A percentile compares a stretch with the other conserved stretches of the same genome.
phyloP scores from a whole-genome alignment of 2,797 vertebrate species.

The Labeo calbasu region DNA sequence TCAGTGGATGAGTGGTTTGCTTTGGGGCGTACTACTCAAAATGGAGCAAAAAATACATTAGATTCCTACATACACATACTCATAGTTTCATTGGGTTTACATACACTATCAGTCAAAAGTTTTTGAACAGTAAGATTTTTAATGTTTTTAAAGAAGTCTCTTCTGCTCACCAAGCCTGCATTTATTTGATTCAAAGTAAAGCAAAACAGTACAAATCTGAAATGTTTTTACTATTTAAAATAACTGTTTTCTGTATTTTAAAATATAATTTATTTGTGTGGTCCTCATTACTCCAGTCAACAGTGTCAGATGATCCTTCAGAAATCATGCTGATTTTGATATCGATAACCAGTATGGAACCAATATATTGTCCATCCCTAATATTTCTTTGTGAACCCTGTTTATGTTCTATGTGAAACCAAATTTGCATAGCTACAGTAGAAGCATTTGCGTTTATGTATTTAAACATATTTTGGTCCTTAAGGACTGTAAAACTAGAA shows the following conservation, averaged over 20 bases:
- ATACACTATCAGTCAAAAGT: too few relatives aligned
- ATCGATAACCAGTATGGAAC: background rate
- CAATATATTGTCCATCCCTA: background rate
- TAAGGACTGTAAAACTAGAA: background rate
- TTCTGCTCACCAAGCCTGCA: too few relatives aligned
- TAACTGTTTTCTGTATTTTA: too few relatives aligned
- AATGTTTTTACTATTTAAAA: too few relatives aligned
- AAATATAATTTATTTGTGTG: too few relatives aligned
- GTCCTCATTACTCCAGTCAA: too few relatives aligned
- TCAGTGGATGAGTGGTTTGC: slow-evolving; percentile 18
- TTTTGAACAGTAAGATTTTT: too few relatives aligned
- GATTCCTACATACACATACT: background rate
- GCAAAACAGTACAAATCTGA: too few relatives aligned
- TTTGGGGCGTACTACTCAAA: slow-evolving; percentile 26
- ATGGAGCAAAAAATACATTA: slow-evolving; percentile 1
- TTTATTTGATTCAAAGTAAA: too few relatives aligned
- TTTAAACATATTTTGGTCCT: background rate
- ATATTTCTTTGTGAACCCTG: background rate
- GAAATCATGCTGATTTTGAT: too few relatives aligned
- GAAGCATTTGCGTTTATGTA: background rate
- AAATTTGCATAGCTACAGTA: background rate
- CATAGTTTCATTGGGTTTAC: background rate
- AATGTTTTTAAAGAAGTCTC: too few relatives aligned
- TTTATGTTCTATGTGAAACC: background rate
- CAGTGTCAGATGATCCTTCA: too few relatives aligned